Base-by-base conservation (phyloP, 2,113 vertebrate species). In the Trematocara marginatum region DNA sequence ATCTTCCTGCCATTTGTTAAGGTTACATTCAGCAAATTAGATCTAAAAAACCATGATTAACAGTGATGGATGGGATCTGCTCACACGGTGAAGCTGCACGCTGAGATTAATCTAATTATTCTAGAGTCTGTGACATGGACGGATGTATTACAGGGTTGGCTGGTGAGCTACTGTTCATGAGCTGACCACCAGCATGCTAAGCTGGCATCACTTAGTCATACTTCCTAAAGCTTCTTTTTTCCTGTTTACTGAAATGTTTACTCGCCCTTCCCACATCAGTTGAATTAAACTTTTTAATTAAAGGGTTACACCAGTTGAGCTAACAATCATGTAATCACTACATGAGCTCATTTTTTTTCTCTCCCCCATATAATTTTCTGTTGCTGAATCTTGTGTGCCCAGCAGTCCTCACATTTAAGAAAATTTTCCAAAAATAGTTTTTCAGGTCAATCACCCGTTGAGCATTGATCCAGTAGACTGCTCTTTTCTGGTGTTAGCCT, bases 221-320 rank as follows among this genome's bases (percentile, higher is more conserved):
- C 40, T 47, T 47, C 2, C 42, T 47, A 18, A 74, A 47, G 23
- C 20, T 45, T 26, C 0, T 45, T 29, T 76, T 49, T 31, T 11
- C 15, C 42, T 12, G 42, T 76, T 49, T 31, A 31, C 69, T 18
- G 69, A 11, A 47, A 76, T 31, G 42, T n/a, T 76, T 49, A 49
- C 15, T 49, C 42, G 26, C 42, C 4, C 69, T 76, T 49, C 31
- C 23, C 10, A 11, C 2, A 1, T 49, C 6, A 49, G 40, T 74
- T 31, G 2, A 49, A 74, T 49, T 29, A 29, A 29, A 49, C 0
- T 0, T 11, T 49, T 49, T 49, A 31, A 31, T 31, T 13, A 16
- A 47, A 9, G 42, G 23, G 23, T 18, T 29, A 7, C 13, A 29
- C 23, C 49, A 29, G 10, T 13, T 29, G 40, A 49, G 42, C 69